Evolutionary conservation across 2,113 vertebrate genomes (phyloP).

Genomic region (Ceratotherium simum): DNA sequence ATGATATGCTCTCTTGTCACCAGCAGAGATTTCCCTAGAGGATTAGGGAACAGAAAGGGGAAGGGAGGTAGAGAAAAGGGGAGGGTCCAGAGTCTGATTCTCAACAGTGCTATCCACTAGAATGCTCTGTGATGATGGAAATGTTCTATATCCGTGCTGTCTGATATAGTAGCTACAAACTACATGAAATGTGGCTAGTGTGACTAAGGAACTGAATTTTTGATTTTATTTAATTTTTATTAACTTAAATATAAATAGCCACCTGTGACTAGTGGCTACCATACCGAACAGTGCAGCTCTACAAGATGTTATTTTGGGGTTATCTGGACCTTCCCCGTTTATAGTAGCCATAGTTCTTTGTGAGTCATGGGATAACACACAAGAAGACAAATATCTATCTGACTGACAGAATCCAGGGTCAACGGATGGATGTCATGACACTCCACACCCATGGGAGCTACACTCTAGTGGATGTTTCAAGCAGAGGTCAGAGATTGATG

Average conservation of each 20-base stretch:
- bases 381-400: neutral
- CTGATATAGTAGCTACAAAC: neutral
- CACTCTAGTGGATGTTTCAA: neutral
- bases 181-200: neutral
- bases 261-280: neutral
- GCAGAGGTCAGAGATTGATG: neutral
- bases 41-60: neutral
- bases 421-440: accelerated
- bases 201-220: neutral
- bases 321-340: neutral
- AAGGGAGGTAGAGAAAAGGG: neutral
- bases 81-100: neutral
- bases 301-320: neutral
- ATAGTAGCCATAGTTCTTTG: neutral
- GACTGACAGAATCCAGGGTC: neutral
- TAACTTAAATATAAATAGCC: neutral
- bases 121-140: neutral
- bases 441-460: neutral
- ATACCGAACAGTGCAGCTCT: neutral
- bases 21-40: neutral
- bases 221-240: neutral
- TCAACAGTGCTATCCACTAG: neutral
- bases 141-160: neutral
- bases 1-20: neutral
- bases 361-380: neutral